Evolutionary conservation across 2,888 invertebrate species (phyloP).

Genomic region (Idaea straminata): DNA sequence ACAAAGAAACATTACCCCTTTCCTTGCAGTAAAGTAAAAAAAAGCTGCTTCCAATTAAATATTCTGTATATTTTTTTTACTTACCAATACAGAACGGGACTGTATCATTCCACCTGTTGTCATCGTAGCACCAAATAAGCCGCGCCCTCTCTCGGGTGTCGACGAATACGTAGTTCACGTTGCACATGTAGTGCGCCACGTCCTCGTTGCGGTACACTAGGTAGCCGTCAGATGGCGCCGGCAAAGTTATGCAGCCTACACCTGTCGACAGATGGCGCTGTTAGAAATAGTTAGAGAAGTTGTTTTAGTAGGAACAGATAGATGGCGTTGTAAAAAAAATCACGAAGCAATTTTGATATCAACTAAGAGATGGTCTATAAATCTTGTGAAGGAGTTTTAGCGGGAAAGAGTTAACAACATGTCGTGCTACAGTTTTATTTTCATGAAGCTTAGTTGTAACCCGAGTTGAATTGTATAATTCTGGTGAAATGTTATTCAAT

Average conservation of each 20-base stretch:
- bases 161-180: constrained; percentile 83
- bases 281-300: constrained; percentile 7
- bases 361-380: no score
- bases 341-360: background rate
- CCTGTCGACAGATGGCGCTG: constrained; percentile 66
- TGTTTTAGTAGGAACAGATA: constrained; percentile 6
- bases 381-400: no score
- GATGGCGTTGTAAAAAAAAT: constrained; percentile 28
- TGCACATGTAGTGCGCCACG: constrained; percentile 85
- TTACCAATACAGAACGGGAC: constrained; percentile 83
- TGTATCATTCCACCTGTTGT: constrained; percentile 83
- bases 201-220: constrained; percentile 83
- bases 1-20: no score
- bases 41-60: no score
- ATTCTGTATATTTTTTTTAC: constrained; percentile 37
- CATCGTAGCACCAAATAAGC: constrained; percentile 82
- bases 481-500: no score
- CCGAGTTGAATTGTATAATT: no score
- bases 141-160: constrained; percentile 83
- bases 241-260: constrained; percentile 83
- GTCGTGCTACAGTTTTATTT: no score
- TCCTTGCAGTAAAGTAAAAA: no score
- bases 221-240: constrained; percentile 84
- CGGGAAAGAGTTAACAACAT: no score
- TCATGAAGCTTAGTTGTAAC: no score